Evolutionary conservation across 2,113 vertebrate species (phyloP), one percentile per base, ranked within the genome.

Genomic region (Stictonetta naevosa): DNA sequence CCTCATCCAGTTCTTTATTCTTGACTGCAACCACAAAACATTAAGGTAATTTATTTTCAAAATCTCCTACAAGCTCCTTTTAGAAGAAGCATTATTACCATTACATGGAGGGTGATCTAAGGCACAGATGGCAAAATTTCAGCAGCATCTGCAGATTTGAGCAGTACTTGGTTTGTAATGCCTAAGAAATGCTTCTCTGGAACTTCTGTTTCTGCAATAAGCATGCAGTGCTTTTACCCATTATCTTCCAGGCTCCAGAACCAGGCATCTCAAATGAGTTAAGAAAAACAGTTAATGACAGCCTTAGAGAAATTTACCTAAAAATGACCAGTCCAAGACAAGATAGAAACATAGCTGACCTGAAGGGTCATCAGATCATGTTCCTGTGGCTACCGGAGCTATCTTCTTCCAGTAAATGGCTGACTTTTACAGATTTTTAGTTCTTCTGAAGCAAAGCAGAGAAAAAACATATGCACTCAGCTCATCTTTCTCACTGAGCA

Each of bases 11-110:
- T 72, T 93, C 71, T 77, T 91, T 72, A 71, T 67, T 93, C 88
- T 81, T 60, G 42, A 94, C 52, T 68, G 56, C 11, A 9, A 8
- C 63, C 83, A 95, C 80, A 86, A 95, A 97, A 90, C 91, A 84
- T 93, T 92, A 93, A 92, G 63, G 76, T 86, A 90, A 95, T 94
- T 90, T 78, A 88, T 90, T 96, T 95, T 48, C 92, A 93, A 95
- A 90, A 81, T 94, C 93, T 94, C 83, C 85, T 81, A 93, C 76
- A 77, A 84, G 42, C 29, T 94, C 59, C 83, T 92, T 93, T 63
- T 71, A 88, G 94, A 91, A 92, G 48, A 21, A 94, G 42, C 80
- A 86, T 86, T 88, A 96, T 95, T 71, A 83, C 88, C 60, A 60
- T 71, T 82, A 88, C 34, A 59, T 14, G 36, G 82, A 83, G 55